Base-by-base conservation (phyloP, 1,140 invertebrate species). In the Macrosteles quadrilineatus region DNA sequence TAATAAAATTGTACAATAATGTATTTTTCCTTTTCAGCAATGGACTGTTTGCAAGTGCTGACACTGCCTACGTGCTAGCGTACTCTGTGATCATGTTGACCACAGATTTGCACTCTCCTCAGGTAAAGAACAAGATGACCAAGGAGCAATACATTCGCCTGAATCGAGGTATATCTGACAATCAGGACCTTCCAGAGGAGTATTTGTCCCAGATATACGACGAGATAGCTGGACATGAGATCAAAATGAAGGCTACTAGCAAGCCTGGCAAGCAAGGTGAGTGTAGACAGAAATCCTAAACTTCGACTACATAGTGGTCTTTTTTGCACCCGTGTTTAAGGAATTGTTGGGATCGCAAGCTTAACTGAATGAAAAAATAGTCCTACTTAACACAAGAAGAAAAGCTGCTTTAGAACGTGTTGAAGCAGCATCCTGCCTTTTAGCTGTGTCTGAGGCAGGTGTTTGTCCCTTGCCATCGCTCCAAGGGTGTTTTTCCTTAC, bases 1-100 rank as follows among this genome's bases (percentile, higher is more conserved):
- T n/a, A n/a, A n/a, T n/a, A n/a, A n/a, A n/a, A n/a, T n/a, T n/a
- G n/a, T n/a, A n/a, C n/a, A n/a, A n/a, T n/a, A n/a, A n/a, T n/a
- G n/a, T n/a, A n/a, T n/a, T n/a, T n/a, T n/a, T 71, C 72, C 74
- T 29, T 77, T 85, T 59, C 76, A 91, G 88, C 73, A 94, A 96
- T 78, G 91, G 91, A 19, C 80, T 99, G 32, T 99, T 99, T 83
- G 95, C 93, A 1, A 98, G 94, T 82, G 98, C 98, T 0, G 98
- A 99, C 80, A 97, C 97, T 0, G 97, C 97, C 1, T 99, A 99
- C 78, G 96, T 99, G 23, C 83, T 99, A 57, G 97, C 97, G 14
- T 99, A 98, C 82, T 99, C 98, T 27, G 97, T 99, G 71, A 99
- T 99, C 72, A 99, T 99, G 97, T 82, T 99, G 32, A 99, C 98